Base-by-base conservation (phyloP, 2,113 vertebrate species). In the Carassius auratus region DNA sequence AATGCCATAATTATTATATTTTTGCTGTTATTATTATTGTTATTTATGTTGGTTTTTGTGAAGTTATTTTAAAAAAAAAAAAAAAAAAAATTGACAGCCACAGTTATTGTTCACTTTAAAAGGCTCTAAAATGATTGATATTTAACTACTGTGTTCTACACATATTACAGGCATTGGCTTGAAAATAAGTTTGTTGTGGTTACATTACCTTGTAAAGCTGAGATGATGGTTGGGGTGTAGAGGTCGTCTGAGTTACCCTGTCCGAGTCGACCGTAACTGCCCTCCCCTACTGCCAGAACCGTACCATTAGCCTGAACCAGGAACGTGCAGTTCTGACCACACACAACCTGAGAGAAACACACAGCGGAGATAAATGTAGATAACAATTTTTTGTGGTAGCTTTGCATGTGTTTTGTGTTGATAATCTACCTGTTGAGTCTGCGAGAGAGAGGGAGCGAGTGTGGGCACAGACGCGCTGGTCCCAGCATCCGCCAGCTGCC, bases 291-390 rank as follows among this genome's bases (percentile, higher is more conserved):
- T 38, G 95, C 95, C 85, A 95, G 86, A 9, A 95, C 94, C 0
- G 93, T 91, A 30, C 95, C 95, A 36, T 93, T 96, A 57, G 94
- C 94, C 90, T 95, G 95, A 76, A 96, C 90, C 87, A 96, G 90
- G 90, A 96, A 96, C 10, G 95, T 94, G 83, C 95, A 96, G 92
- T 96, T 95, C 90, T 96, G 95, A 50, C 95, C 95, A 55, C 95
- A 96, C 48, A 96, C 94, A 52, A 96, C 94, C 95, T 96, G 81
- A 83, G 55, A 9, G 66, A 85, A 83, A 87, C 36, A 64, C 36
- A 87, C 26, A 88, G n/a, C n/a, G 3, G 8, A 13, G 10, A 61
- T 14, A 10, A 21, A 71, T 10, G 33, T 15, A 71, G 30, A 68
- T 7, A 1, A 68, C 8, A 17, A 68, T 2, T 3, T 30, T 62